phyloP scores from a whole-genome alignment of 2,888 invertebrate species.

The Timema podura region DNA sequence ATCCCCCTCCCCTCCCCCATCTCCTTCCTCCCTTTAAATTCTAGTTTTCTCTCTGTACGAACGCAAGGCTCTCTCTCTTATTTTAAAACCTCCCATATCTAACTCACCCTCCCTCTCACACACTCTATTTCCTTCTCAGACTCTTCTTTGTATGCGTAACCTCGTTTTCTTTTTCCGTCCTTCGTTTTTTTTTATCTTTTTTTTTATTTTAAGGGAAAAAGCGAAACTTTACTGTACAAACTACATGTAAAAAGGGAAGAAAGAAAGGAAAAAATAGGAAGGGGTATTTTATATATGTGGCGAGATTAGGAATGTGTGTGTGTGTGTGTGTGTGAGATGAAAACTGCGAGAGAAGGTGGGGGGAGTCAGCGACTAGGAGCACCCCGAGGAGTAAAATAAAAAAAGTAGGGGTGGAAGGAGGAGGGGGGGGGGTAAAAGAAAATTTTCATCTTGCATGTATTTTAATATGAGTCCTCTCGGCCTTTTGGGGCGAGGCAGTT shows the following conservation, averaged over 20 bases:
- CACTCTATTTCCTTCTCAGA: not conserved
- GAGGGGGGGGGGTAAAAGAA: slow-evolving; percentile 18
- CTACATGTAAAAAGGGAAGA: slow-evolving; percentile 17
- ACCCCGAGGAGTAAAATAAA: not conserved
- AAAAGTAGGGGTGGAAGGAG: slow-evolving; percentile 13
- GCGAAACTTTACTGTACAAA: slow-evolving; percentile 17
- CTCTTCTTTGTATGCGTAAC: slow-evolving; percentile 24
- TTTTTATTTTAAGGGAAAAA: not conserved
- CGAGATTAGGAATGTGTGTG: slow-evolving; percentile 17
- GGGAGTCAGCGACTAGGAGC: not conserved
- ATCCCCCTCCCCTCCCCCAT: slow-evolving; percentile 9
- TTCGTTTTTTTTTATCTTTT: slow-evolving; percentile 14
- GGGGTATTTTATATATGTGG: slow-evolving; percentile 19
- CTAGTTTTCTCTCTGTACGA: slow-evolving; percentile 20
- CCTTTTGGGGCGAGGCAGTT: slow-evolving; percentile 25
- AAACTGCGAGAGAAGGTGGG: slow-evolving; percentile 8
- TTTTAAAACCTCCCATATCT: slow-evolving; percentile 15
- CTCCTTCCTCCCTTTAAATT: slow-evolving; percentile 10
- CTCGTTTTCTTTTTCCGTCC: slow-evolving; percentile 22
- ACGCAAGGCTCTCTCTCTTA: not conserved
- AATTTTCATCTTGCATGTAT: slow-evolving; percentile 30
- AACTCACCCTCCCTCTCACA: not conserved
- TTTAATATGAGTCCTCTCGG: slow-evolving; percentile 25
- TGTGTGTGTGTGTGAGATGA: not conserved
- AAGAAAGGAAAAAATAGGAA: not conserved